Conservation (phyloP, 92 coral and sea anemone genomes). For the Scolanthus callimorphus region DNA sequence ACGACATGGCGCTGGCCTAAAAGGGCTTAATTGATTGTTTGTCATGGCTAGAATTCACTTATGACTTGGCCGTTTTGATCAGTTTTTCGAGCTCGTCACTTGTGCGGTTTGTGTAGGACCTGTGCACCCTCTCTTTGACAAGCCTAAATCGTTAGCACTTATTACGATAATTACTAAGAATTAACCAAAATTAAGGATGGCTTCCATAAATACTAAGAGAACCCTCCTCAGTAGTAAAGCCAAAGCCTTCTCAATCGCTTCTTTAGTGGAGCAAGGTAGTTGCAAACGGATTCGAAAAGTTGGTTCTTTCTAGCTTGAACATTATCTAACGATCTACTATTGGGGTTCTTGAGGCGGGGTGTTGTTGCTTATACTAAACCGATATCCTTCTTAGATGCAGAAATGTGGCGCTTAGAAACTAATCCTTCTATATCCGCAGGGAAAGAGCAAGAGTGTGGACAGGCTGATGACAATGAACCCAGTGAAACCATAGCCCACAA, state of each 20-base stretch:
- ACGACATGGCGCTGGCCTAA: constrained; percentile 96
- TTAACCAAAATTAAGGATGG: no score
- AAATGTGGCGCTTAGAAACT: neutral
- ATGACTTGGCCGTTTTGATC: constrained; percentile 62
- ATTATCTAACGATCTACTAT: constrained; percentile 6
- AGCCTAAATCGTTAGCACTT: no score
- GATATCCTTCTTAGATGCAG: neutral
- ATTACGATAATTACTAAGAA: no score
- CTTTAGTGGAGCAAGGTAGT: constrained; percentile 74
- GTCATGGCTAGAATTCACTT: constrained; percentile 84
- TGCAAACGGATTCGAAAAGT: no score
- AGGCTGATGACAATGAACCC: constrained; percentile 60
- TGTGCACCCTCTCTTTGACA: no score
- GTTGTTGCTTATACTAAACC: neutral
- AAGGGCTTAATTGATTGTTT: constrained; percentile 96
- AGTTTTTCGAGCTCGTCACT: constrained; percentile 32
- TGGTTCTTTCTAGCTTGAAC: no score
- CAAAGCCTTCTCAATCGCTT: constrained; percentile 83
- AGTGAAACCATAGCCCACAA: constrained; percentile 38
- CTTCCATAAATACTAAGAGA: constrained; percentile 31
- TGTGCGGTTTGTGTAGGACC: no score
- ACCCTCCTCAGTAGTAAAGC: constrained; percentile 54
- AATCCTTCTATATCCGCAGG: constrained; percentile 37
- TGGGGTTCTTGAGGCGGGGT: neutral
- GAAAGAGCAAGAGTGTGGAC: constrained; percentile 45